Percentiles rank a stretch among this genome's conserved stretches.
These are phyloP conservation scores for Xestia rhomboidea DNA, from an alignment of 2,888 invertebrate species.

Conservation along the genomic window DNA sequence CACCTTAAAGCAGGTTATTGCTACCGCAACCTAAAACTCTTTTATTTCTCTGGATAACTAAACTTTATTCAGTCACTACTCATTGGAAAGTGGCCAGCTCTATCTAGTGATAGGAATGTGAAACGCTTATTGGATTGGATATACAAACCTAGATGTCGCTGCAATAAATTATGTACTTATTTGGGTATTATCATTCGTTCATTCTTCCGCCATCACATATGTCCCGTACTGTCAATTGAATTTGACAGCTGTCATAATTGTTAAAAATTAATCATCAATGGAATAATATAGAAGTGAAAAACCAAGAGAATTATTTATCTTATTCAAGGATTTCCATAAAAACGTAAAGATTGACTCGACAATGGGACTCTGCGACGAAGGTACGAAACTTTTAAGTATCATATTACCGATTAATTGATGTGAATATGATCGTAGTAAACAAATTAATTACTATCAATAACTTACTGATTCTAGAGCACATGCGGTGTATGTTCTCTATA, in stretches of 20 bases:
- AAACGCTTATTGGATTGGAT: not conserved
- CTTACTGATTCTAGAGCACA: conserved; percentile 51
- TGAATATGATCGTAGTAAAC: conserved; percentile 77
- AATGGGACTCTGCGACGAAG: conserved; percentile 88
- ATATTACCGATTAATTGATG: conserved; percentile 41
- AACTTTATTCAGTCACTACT: too few species aligned
- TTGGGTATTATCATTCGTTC: conserved; percentile 59
- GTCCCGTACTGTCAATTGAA: conserved; percentile 53
- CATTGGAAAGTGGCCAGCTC: conserved; percentile 24
- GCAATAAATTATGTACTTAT: conserved; percentile 6
- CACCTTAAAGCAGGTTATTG: not conserved
- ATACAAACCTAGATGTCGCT: conserved; percentile 61
- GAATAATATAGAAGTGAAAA: conserved; percentile 35
- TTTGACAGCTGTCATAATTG: conserved; percentile 70
- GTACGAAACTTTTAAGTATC: conserved; percentile 74
- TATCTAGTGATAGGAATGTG: conserved; percentile 44
- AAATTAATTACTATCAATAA: conserved; percentile 80
- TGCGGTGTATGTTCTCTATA: conserved; percentile 37
- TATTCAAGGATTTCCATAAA: conserved; percentile 24
- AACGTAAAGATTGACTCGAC: conserved; percentile 56
- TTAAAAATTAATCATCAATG: conserved; percentile 53
- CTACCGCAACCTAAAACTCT: not conserved
- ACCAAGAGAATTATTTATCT: conserved; percentile 16
- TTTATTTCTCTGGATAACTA: too few species aligned
- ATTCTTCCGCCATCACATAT: conserved; percentile 58